Percentiles rank a stretch among this genome's conserved stretches.
Conservation (phyloP, 2,113 vertebrate species). For the Protomyctophum bolini region DNA sequence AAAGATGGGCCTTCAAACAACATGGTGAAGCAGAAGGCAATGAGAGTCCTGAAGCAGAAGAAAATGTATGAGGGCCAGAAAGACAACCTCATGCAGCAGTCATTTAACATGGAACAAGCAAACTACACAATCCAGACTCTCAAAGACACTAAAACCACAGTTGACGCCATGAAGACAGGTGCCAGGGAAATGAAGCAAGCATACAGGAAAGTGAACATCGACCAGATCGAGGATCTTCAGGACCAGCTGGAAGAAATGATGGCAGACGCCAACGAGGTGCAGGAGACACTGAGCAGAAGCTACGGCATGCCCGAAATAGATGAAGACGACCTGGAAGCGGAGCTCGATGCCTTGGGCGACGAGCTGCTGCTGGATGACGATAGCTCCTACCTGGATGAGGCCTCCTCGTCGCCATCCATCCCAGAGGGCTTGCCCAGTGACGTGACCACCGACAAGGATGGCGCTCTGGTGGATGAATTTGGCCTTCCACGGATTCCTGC, state of each 20-base stretch:
- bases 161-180: slow-evolving; percentile 96
- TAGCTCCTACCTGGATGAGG: slow-evolving; percentile 95
- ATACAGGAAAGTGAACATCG: slow-evolving; percentile 95
- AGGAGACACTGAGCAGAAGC: slow-evolving; percentile 92
- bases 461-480: too few species aligned
- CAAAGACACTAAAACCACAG: slow-evolving; percentile 98
- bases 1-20: slow-evolving; percentile 98
- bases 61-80: slow-evolving; percentile 96
- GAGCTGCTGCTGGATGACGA: slow-evolving; percentile 95
- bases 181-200: slow-evolving; percentile 99
- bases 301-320: slow-evolving; percentile 96
- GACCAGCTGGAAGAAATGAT: slow-evolving; percentile 98
- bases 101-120: slow-evolving; percentile 98
- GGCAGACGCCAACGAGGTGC: slow-evolving; percentile 95
- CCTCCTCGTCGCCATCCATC: slow-evolving; percentile 89
- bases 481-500: too few species aligned
- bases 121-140: slow-evolving; percentile 97
- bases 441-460: slow-evolving; percentile 85
- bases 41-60: slow-evolving; percentile 97
- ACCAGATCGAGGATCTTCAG: slow-evolving; percentile 97
- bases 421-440: slow-evolving; percentile 91
- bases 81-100: slow-evolving; percentile 95
- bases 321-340: slow-evolving; percentile 95
- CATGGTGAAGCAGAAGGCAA: slow-evolving; percentile 97
- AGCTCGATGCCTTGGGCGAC: slow-evolving; percentile 93